Percentiles rank a stretch among this genome's conserved stretches.
Evolutionary conservation across 2,888 invertebrate genomes (phyloP).

Genomic region (Reticulitermes lucifugus): DNA sequence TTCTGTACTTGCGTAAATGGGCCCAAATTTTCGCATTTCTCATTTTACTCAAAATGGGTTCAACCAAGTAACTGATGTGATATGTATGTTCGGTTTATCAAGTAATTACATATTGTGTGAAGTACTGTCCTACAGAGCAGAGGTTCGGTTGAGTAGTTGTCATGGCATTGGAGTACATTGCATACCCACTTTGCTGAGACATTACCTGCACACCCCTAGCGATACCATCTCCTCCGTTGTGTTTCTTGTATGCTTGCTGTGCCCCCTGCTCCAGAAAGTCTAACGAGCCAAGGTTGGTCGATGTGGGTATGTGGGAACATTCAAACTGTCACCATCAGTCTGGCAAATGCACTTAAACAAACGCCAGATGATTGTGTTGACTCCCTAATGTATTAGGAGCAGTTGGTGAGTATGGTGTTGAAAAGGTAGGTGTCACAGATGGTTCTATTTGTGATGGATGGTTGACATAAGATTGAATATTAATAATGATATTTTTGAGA

Average conservation of each 20-base stretch:
- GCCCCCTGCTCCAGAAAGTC: slow-evolving; percentile 32
- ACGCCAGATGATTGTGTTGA: slow-evolving; percentile 9
- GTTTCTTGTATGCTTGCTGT: slow-evolving; percentile 36
- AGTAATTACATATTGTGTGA: too few species aligned
- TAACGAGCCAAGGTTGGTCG: slow-evolving; percentile 20
- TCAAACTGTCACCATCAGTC: slow-evolving; percentile 22
- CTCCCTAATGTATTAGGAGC: slow-evolving; percentile 29
- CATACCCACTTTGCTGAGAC: not conserved
- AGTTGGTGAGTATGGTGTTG: slow-evolving; percentile 18
- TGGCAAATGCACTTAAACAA: not conserved
- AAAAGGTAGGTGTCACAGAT: slow-evolving; percentile 2
- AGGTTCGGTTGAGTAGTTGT: not conserved
- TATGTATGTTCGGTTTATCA: too few species aligned
- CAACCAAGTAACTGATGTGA: too few species aligned
- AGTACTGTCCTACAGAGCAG: too few species aligned
- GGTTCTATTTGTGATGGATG: slow-evolving; percentile 23
- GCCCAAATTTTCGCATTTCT: too few species aligned
- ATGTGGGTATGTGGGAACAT: slow-evolving; percentile 32
- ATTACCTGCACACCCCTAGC: not conserved
- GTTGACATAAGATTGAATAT: too few species aligned
- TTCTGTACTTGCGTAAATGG: too few species aligned
- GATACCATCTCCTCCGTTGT: slow-evolving; percentile 6
- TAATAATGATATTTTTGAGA: too few species aligned
- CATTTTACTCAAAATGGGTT: too few species aligned
- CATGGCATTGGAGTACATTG: not conserved